Base-by-base conservation (phyloP, 2,888 invertebrate genomes). In the Gymnosoma rotundatum region DNA sequence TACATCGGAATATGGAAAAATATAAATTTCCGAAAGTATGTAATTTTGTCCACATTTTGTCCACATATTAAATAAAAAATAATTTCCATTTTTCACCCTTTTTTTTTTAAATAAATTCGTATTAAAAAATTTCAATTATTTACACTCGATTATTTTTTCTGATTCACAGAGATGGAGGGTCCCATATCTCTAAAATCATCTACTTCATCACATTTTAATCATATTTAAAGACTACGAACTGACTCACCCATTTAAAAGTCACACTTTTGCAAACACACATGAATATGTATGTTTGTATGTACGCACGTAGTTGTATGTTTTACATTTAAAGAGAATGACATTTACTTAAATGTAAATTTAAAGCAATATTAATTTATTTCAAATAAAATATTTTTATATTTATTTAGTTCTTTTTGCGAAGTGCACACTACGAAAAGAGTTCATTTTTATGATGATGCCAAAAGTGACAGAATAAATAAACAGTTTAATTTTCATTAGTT, bases 391-490 rank as follows among this genome's bases (percentile, higher is more conserved):
- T 73, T 61, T 69, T 69, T 21, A 54, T 69, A 60, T 78, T 14
- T 25, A n/a, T 67, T 42, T 25, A 25, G 25, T 25, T 25, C 4
- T 25, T 1, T 25, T 25, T 25, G 1, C 25, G 25, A 25, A 25
- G 14, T 38, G 5, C 14, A 14, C 14, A 14, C 10, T 42, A 78
- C 25, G 25, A 56, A 64, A 64, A 72, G 61, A 78, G 69, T 78
- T 66, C 18, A 83, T 16, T 83, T 83, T 73, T 73, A 78, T 82
- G 76, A 83, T 73, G 78, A 78, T 78, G 74, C 83, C 78, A 83
- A 75, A 83, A 79, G 67, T 83, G 83, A 70, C 83, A 83, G 66
- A 79, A 54, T 75, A 80, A 80, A 83, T 78, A 83, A 83, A 80
- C 76, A 72, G 48, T 83, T 83, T 80, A 80, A 76, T 83, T 83